Percentiles rank a stretch among this genome's conserved stretches.
phyloP scores from a whole-genome alignment of 2,113 vertebrate genomes.

The Mohoua ochrocephala region DNA sequence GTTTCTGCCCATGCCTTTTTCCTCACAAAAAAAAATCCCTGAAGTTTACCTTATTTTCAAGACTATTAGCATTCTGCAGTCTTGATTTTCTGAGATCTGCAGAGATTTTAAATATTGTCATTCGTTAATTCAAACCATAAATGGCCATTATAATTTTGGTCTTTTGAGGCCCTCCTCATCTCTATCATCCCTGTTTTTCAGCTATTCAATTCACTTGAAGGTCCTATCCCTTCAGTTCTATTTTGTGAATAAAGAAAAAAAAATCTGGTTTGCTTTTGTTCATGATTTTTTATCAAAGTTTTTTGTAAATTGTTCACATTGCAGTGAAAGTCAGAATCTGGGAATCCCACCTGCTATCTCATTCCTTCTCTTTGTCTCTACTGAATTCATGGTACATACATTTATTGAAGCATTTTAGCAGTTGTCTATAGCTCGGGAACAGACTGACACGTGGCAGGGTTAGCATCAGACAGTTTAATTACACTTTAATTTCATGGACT shows the following conservation, averaged over 20 bases:
- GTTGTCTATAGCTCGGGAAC: background rate
- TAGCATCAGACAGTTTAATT: background rate
- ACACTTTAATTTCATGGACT: background rate
- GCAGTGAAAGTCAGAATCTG: background rate
- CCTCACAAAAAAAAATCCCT: background rate
- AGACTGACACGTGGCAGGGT: rapidly evolving
- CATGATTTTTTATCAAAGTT: background rate
- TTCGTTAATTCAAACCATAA: background rate
- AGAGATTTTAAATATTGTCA: background rate
- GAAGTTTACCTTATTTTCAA: background rate
- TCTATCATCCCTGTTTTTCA: background rate
- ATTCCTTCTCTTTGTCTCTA: background rate
- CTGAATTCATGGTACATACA: background rate
- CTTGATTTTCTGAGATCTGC: background rate
- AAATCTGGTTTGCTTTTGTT: background rate
- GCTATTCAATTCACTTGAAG: background rate
- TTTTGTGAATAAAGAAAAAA: background rate
- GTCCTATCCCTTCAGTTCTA: background rate
- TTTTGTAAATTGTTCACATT: background rate
- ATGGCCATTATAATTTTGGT: background rate
- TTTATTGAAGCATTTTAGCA: background rate
- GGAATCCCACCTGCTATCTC: background rate
- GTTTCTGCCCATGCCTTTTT: background rate
- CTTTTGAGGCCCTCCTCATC: background rate
- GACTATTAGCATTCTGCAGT: background rate